Base-by-base conservation (phyloP, 2,113 vertebrate genomes). In the Okapia johnstoni region DNA sequence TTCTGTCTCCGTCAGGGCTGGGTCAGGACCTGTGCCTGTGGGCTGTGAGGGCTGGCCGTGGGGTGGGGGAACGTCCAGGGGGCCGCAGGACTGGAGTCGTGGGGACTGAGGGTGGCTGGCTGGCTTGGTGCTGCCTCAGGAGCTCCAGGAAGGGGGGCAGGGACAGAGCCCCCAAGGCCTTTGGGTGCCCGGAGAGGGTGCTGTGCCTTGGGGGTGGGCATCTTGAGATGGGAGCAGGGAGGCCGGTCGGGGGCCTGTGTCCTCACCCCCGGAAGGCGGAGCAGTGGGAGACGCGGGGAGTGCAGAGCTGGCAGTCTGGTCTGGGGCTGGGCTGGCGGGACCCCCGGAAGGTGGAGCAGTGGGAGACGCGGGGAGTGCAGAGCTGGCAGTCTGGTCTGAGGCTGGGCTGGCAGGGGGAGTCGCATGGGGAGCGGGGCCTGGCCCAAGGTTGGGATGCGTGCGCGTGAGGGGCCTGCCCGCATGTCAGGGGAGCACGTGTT, bases 401-500 rank as follows among this genome's bases (percentile, higher is more conserved):
- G 25, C 61, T 30, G 50, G 26, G 61, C n/a, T 15, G 79, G 12
- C 43, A 2, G 11, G 58, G 43, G 30, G 25, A 7, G 0, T 33
- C 1, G 17, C 1, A 6, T 50, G 28, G 77, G 17, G 28, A 12
- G 48, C 1, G 10, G 48, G 83, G 0, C 83, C 15, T 12, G 50
- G 87, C 26, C n/a, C 0, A 16, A 17, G 48, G 17, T 8, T 55
- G 50, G 25, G 63, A 50, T 23, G 23, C 0, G 52, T 6, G 4
- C 19, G 8, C 30, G 2, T 4, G 30, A 63, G 63, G 52, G n/a
- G 63, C 57, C 17, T 86, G 81, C n/a, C 19, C 1, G 19, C 33
- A 52, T 50, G 19, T 52, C 30, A 23, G 17, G 3, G 46, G 60
- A 66, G 9, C 48, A 17, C 3, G 0, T 0, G 10, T 3, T 14